Evolutionary conservation across 2,888 invertebrate species (phyloP).

Genomic region (Drosophila emarginata): DNA sequence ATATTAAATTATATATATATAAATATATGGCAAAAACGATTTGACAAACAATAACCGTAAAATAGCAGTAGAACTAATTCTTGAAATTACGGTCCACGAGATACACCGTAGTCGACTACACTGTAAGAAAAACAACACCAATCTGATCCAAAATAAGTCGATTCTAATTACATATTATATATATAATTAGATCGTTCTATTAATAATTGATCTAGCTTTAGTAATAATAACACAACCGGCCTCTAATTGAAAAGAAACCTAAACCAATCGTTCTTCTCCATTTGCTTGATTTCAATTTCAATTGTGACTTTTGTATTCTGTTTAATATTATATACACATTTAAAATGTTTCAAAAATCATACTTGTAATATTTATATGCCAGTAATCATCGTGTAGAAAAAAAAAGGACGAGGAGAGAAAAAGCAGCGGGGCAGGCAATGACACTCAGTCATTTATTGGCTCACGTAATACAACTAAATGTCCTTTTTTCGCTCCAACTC

Average conservation of each 20-base stretch:
- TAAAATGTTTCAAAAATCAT: constrained; percentile 58
- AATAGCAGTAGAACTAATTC: constrained; percentile 31
- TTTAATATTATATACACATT: constrained; percentile 41
- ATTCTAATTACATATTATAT: constrained; percentile 10
- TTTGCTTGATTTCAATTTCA: constrained; percentile 31
- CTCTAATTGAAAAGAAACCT: neutral
- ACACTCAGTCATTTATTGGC: neutral
- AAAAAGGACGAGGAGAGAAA: neutral
- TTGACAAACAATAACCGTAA: constrained; percentile 32
- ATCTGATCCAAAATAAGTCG: constrained; percentile 49
- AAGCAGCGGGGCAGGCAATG: neutral
- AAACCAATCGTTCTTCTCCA: constrained; percentile 27
- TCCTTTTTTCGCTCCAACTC: neutral
- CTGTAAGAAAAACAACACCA: constrained; percentile 70
- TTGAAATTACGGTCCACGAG: constrained; percentile 17
- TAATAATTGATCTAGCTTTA: constrained; percentile 47
- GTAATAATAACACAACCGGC: constrained; percentile 11
- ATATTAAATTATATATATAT: constrained; percentile 17
- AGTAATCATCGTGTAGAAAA: neutral
- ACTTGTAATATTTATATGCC: constrained; percentile 64
- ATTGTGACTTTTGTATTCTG: constrained; percentile 31
- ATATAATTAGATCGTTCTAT: constrained; percentile 24
- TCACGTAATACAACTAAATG: too few species aligned
- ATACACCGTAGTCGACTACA: constrained; percentile 28
- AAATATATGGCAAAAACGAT: constrained; percentile 16